Conservation (phyloP, 2,888 invertebrate species). For the Philereme transversata region DNA sequence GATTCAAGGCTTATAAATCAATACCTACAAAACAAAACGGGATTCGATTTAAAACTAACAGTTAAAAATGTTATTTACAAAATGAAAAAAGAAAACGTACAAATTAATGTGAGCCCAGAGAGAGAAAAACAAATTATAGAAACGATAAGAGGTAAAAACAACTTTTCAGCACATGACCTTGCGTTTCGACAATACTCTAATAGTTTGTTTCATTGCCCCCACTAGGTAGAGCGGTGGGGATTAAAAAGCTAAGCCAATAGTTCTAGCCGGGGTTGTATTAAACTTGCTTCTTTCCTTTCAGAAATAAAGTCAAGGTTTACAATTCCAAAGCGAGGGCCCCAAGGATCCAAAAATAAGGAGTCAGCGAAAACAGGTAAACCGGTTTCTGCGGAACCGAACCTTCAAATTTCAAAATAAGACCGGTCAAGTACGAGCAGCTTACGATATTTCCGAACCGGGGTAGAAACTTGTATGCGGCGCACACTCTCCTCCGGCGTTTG, state of each 20-base stretch:
- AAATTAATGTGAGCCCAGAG: constrained; percentile 10
- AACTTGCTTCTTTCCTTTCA: constrained; percentile 1
- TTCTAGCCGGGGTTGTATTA: neutral
- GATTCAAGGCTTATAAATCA: constrained; percentile 16
- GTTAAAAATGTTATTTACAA: constrained; percentile 18
- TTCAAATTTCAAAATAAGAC: too few species aligned
- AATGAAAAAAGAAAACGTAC: constrained; percentile 11
- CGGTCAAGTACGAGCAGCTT: too few species aligned
- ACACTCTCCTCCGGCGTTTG: too few species aligned
- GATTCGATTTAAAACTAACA: constrained; percentile 12
- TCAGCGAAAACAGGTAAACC: neutral
- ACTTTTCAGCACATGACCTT: too few species aligned
- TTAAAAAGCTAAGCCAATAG: too few species aligned
- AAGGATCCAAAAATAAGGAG: neutral
- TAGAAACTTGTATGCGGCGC: too few species aligned
- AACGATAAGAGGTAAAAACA: constrained; percentile 17
- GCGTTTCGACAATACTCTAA: too few species aligned
- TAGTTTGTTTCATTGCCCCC: too few species aligned
- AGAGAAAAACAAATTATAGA: constrained; percentile 13
- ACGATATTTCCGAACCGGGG: too few species aligned
- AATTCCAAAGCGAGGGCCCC: constrained; percentile 7
- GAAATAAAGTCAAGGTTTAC: constrained; percentile 11
- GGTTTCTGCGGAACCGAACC: too few species aligned
- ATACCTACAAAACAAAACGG: constrained; percentile 16
- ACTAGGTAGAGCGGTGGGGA: too few species aligned